Evolutionary conservation across 2,888 invertebrate genomes (phyloP).

Genomic region (Lasioglossum figueresi): DNA sequence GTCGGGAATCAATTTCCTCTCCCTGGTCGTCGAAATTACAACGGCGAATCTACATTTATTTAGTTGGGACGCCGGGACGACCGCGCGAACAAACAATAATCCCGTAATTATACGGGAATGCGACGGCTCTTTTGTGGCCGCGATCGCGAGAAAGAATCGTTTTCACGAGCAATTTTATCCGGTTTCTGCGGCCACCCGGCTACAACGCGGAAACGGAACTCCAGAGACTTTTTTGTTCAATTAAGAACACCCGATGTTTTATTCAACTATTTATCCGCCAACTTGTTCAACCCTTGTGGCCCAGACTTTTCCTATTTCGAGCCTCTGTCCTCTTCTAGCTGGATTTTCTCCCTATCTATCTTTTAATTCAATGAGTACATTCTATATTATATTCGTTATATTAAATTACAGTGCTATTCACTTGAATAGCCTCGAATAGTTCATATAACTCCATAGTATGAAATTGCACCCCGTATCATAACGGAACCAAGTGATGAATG

Average conservation of each 20-base stretch:
- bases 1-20: constrained; percentile 73
- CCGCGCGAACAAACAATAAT: constrained; percentile 47
- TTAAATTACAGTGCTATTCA: no score
- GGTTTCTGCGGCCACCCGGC: not conserved
- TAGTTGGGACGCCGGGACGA: constrained; percentile 17
- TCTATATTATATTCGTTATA: not conserved
- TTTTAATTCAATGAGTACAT: not conserved
- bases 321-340: not conserved
- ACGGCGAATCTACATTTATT: constrained; percentile 66
- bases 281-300: not conserved
- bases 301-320: not conserved
- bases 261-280: not conserved
- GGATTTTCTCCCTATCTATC: not conserved
- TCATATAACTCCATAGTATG: no score
- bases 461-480: no score
- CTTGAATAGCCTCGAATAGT: no score
- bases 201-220: not conserved
- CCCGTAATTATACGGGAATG: constrained; percentile 60
- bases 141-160: not conserved
- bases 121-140: not conserved
- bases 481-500: no score
- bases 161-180: constrained; percentile 15
- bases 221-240: not conserved
- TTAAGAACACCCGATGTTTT: not conserved
- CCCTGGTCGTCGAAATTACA: constrained; percentile 62